These are phyloP conservation scores for Pharmacophagus antenor DNA, from an alignment of 2,888 invertebrate genomes.

Conservation along the genomic window DNA sequence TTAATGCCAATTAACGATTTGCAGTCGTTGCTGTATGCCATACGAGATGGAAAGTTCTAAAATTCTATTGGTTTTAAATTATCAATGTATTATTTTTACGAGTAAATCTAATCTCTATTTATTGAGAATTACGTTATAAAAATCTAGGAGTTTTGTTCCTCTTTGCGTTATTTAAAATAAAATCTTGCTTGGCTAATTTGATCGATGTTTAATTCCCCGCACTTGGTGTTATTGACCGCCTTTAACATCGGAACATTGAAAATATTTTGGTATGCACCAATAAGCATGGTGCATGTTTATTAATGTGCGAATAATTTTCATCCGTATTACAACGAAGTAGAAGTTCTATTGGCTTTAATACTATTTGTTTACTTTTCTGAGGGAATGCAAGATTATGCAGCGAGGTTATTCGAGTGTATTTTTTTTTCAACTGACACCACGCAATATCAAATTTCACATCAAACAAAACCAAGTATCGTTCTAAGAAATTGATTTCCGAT, in stretches of 20 bases:
- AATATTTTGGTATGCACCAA: conserved; percentile 20
- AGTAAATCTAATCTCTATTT: too few relatives aligned
- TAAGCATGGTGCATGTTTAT: background rate
- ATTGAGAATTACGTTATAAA: too few relatives aligned
- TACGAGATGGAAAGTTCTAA: too few relatives aligned
- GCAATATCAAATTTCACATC: conserved; percentile 11
- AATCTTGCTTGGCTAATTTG: too few relatives aligned
- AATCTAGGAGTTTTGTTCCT: too few relatives aligned
- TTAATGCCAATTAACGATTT: too few relatives aligned
- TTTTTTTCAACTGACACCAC: conserved; percentile 18
- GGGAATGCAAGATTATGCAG: conserved; percentile 16
- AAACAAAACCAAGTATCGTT: conserved; percentile 5
- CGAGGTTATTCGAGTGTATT: conserved; percentile 7
- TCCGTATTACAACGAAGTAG: background rate
- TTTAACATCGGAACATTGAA: conserved; percentile 15
- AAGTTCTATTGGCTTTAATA: conserved; percentile 1
- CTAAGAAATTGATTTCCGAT: conserved; percentile 5
- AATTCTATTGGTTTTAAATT: too few relatives aligned
- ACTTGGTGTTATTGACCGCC: conserved; percentile 29
- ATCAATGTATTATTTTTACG: too few relatives aligned
- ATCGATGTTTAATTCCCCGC: conserved; percentile 14
- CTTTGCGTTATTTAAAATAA: too few relatives aligned
- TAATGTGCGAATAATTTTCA: conserved; percentile 1
- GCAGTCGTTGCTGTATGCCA: too few relatives aligned
- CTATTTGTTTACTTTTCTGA: conserved; percentile 6